phyloP scores from a whole-genome alignment of 2,797 vertebrate species.

The Pangasius larnaudii region DNA sequence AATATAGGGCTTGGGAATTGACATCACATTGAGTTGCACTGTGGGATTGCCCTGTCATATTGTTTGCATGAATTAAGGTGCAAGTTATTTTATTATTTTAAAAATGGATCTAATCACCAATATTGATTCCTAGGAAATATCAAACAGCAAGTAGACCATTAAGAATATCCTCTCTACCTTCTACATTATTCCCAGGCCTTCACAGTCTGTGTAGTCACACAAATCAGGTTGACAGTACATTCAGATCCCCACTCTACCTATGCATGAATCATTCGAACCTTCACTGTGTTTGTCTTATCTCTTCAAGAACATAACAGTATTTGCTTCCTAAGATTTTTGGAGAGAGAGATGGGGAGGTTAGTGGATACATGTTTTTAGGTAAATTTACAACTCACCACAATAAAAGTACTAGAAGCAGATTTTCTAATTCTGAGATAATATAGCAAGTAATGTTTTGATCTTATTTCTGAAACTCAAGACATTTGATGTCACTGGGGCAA shows the following conservation, averaged over 20 bases:
- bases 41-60: not conserved
- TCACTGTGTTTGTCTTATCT: not conserved
- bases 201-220: not conserved
- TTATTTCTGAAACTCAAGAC: too few relatives aligned
- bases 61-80: not conserved
- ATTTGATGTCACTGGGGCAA: too few relatives aligned
- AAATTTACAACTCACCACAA: too few relatives aligned
- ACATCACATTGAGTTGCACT: not conserved
- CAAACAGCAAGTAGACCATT: not conserved
- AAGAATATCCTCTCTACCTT: too few relatives aligned
- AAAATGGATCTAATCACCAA: not conserved
- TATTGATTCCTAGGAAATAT: not conserved
- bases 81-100: not conserved
- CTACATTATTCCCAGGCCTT: not conserved
- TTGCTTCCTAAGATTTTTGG: too few relatives aligned
- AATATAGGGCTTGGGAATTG: not conserved
- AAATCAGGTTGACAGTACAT: not conserved
- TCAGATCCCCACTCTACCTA: not conserved
- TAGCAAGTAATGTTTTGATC: too few relatives aligned
- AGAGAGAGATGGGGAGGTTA: too few relatives aligned
- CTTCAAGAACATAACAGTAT: not conserved
- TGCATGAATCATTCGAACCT: not conserved
- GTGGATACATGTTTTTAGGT: too few relatives aligned
- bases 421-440: too few relatives aligned
- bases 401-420: too few relatives aligned